These are phyloP conservation scores for Lacanobia wlatinum DNA, from an alignment of 2,888 invertebrate species.

Conservation along the genomic window DNA sequence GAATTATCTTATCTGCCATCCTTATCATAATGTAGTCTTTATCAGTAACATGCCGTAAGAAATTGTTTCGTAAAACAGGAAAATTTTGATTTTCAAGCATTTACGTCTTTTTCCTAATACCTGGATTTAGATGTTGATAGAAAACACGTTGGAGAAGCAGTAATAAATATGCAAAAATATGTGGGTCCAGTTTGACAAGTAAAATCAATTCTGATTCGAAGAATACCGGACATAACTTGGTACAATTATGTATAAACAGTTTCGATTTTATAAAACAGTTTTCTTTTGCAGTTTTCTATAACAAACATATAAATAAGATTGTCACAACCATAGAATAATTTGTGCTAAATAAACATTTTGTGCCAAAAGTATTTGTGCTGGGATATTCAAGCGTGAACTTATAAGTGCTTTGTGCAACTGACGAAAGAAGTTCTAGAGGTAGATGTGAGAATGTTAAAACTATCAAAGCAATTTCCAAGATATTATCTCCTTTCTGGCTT, in stretches of 20 bases:
- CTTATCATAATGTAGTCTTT: neutral
- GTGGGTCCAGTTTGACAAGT: neutral
- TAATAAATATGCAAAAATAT: too few relatives aligned
- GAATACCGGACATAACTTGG: neutral
- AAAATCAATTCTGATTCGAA: neutral
- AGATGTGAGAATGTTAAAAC: neutral
- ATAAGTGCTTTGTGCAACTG: slow-evolving; percentile 14
- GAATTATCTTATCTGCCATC: neutral
- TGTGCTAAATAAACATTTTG: neutral
- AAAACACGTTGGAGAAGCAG: too few relatives aligned
- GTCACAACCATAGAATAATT: neutral
- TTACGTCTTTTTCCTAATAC: too few relatives aligned
- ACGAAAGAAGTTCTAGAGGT: too few relatives aligned
- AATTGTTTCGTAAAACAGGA: neutral
- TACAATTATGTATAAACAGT: neutral
- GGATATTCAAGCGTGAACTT: slow-evolving; percentile 14
- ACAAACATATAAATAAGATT: neutral
- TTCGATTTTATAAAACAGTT: neutral
- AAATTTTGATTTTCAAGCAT: too few relatives aligned
- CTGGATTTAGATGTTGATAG: too few relatives aligned
- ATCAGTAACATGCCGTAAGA: neutral
- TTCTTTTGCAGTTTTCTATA: neutral
- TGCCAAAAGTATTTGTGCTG: slow-evolving; percentile 4
- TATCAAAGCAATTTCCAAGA: too few relatives aligned
- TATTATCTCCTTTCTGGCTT: too few relatives aligned